Evolutionary conservation across 2,888 invertebrate species (phyloP).

Genomic region (Plusia festucae): DNA sequence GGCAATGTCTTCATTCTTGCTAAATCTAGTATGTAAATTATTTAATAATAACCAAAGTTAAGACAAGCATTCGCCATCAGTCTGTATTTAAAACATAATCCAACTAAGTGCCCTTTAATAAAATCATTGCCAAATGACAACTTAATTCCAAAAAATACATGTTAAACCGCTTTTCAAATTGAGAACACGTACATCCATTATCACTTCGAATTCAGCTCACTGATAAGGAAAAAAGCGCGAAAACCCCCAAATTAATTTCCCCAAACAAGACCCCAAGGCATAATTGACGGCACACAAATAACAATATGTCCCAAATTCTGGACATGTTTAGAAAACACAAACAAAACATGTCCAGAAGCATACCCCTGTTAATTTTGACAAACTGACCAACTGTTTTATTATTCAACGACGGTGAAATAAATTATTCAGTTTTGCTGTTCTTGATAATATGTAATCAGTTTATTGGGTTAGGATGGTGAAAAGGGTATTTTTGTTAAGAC

Average conservation of each 20-base stretch:
- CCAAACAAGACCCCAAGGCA: conserved; percentile 37
- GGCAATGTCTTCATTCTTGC: no score
- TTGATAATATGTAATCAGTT: conserved; percentile 41
- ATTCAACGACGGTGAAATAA: conserved; percentile 46
- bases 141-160: no score
- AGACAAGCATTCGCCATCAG: no score
- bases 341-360: conserved; percentile 18
- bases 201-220: conserved; percentile 34
- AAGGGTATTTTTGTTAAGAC: not conserved
- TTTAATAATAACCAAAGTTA: no score
- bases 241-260: conserved; percentile 43
- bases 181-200: conserved; percentile 21
- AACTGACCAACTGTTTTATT: conserved; percentile 43
- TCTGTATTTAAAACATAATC: no score
- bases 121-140: no score
- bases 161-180: not conserved
- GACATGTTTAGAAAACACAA: conserved; percentile 34
- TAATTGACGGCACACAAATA: conserved; percentile 44
- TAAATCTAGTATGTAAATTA: no score
- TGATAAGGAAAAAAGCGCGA: conserved; percentile 23
- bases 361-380: conserved; percentile 40
- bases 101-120: not conserved
- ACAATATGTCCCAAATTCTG: conserved; percentile 40
- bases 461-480: conserved; percentile 36
- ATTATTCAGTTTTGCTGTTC: conserved; percentile 45